phyloP scores from a whole-genome alignment of 64 coral and sea anemone species.

The Cladopsammia gracilis region DNA sequence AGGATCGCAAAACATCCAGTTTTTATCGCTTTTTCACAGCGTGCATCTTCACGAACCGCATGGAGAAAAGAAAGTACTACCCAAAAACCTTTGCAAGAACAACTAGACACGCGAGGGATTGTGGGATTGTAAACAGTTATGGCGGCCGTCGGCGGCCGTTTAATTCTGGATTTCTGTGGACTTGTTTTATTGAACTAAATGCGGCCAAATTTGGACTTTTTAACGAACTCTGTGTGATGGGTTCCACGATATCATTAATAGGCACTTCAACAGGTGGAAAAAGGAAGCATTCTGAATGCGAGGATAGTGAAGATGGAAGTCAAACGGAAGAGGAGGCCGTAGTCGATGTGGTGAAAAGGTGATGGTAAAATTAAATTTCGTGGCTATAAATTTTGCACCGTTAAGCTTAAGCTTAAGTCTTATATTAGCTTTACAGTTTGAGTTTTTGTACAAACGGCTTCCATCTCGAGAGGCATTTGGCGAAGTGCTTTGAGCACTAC shows the following conservation, averaged over 20 bases:
- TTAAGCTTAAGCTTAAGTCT: too few species aligned
- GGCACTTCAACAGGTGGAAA: not conserved
- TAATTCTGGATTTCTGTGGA: not conserved
- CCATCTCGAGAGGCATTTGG: too few species aligned
- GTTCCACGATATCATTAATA: constrained; percentile 1
- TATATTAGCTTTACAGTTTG: too few species aligned
- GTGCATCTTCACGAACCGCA: not conserved
- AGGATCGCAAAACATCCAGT: not conserved
- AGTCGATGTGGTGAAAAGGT: constrained; percentile 47
- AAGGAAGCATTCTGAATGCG: constrained; percentile 39
- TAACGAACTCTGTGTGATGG: not conserved
- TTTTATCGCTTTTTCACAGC: not conserved
- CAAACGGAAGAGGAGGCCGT: constrained; percentile 11
- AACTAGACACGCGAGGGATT: not conserved
- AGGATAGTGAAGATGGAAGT: not conserved
- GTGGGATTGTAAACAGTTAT: constrained; percentile 41
- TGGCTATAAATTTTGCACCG: too few species aligned
- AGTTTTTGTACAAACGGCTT: too few species aligned
- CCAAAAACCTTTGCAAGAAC: not conserved
- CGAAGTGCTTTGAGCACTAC: too few species aligned
- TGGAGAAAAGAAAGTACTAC: not conserved
- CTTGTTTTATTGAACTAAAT: not conserved
- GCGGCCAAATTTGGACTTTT: not conserved
- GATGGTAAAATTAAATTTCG: not conserved
- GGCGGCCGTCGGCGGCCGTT: not conserved